These are phyloP conservation scores for Sisyra nigra DNA, from an alignment of 2,888 invertebrate genomes.

Conservation along the genomic window DNA sequence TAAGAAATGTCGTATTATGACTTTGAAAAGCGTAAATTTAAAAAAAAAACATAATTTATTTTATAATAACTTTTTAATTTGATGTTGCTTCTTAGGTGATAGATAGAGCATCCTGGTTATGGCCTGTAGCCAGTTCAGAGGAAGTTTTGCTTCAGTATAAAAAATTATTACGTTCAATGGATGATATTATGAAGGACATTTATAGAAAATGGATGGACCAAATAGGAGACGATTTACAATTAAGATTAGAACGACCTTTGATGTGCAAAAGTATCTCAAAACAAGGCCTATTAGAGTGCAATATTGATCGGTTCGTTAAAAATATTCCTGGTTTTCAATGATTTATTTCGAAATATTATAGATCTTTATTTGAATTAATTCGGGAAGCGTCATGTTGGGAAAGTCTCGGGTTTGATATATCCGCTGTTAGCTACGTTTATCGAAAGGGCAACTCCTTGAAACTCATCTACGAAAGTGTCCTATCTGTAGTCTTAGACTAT, in stretches of 20 bases:
- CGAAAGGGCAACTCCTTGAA: conserved; percentile 38
- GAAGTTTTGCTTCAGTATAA: conserved; percentile 55
- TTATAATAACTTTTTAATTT: conserved; percentile 2
- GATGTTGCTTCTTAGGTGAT: conserved; percentile 32
- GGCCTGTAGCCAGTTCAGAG: conserved; percentile 52
- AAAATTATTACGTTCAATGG: conserved; percentile 38
- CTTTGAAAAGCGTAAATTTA: conserved; percentile 35
- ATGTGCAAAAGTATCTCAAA: conserved; percentile 48
- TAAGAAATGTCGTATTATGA: conserved; percentile 44
- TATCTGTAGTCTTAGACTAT: conserved; percentile 56
- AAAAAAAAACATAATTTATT: neutral
- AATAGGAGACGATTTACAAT: conserved; percentile 39
- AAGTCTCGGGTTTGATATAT: conserved; percentile 49
- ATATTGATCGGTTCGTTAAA: conserved; percentile 52
- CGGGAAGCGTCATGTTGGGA: conserved; percentile 62
- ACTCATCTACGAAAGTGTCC: conserved; percentile 51
- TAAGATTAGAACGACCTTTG: conserved; percentile 49
- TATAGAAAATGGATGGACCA: conserved; percentile 39
- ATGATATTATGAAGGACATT: conserved; percentile 33
- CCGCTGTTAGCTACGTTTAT: conserved; percentile 47
- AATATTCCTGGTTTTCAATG: neutral
- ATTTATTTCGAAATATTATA: conserved; percentile 17
- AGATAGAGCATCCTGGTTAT: conserved; percentile 61
- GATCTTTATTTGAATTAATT: conserved; percentile 48
- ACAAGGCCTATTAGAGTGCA: conserved; percentile 56